Conservation (phyloP, 2,113 vertebrate genomes). For the Zosterops lateralis region DNA sequence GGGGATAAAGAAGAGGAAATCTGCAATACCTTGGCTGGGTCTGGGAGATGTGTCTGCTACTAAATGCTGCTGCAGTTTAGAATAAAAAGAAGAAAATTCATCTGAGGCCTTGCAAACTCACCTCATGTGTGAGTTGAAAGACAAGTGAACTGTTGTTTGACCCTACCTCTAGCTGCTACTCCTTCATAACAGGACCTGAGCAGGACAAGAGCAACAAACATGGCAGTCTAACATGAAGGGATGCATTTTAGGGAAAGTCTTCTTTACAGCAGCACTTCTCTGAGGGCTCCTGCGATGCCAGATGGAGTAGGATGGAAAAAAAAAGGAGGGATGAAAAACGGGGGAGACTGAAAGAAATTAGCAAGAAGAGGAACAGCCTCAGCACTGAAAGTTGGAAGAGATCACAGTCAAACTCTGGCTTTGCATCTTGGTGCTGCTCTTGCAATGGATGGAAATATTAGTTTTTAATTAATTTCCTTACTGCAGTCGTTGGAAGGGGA, state of each 20-base stretch:
- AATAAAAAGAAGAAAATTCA: not conserved
- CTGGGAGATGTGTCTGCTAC: not conserved
- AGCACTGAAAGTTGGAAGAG: constrained; percentile 20
- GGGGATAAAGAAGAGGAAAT: not conserved
- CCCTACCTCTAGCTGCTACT: not conserved
- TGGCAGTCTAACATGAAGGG: not conserved
- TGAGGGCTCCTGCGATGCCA: rapidly evolving
- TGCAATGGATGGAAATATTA: constrained; percentile 56
- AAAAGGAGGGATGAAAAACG: not conserved
- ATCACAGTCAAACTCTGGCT: constrained; percentile 26
- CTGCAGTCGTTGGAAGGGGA: constrained; percentile 36
- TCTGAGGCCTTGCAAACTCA: not conserved
- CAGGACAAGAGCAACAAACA: not conserved
- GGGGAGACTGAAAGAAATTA: not conserved
- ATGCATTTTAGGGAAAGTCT: not conserved
- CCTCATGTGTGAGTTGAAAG: not conserved
- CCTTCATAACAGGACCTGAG: not conserved
- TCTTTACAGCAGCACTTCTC: not conserved
- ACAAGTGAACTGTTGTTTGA: not conserved
- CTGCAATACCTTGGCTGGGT: not conserved
- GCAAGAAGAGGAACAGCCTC: not conserved
- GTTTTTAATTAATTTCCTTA: constrained; percentile 71
- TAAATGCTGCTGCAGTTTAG: not conserved
- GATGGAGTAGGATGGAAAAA: not conserved
- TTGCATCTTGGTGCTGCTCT: not conserved